Conservation (phyloP, 2,888 invertebrate species). For the Cryptocephalus moraei region DNA sequence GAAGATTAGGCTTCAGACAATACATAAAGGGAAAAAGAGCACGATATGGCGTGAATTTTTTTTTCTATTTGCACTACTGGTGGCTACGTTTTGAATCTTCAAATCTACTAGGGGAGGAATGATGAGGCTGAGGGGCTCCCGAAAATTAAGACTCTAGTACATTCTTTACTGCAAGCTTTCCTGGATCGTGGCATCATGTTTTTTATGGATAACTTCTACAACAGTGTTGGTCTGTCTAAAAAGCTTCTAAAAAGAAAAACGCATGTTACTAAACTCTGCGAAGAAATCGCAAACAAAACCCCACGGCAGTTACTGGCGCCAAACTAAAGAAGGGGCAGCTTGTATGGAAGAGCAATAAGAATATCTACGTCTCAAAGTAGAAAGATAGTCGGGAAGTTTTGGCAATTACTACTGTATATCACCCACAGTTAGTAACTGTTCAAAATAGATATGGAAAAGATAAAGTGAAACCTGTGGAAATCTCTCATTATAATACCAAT, state of each 20-base stretch:
- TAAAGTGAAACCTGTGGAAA: constrained; percentile 4
- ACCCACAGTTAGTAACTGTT: constrained; percentile 18
- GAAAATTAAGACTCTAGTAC: too few species aligned
- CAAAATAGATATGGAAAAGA: too few species aligned
- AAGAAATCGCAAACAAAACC: constrained; percentile 7
- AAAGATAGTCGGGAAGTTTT: constrained; percentile 2
- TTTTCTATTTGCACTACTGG: neutral
- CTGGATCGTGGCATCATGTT: neutral
- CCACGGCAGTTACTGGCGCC: constrained; percentile 6
- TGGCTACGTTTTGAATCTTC: neutral
- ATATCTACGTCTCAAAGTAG: constrained; percentile 3
- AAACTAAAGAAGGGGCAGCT: neutral
- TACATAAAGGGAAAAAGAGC: constrained; percentile 1
- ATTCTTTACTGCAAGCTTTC: neutral
- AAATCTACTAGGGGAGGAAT: neutral
- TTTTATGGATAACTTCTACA: constrained; percentile 3
- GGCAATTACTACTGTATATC: constrained; percentile 21
- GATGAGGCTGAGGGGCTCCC: too few species aligned
- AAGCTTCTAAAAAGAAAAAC: constrained; percentile 1
- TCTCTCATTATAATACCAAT: constrained; percentile 6
- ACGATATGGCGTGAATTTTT: neutral
- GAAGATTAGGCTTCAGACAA: constrained; percentile 1
- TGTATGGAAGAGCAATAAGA: constrained; percentile 1
- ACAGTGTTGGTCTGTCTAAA: constrained; percentile 2
- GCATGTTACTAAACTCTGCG: constrained; percentile 4